phyloP scores from a whole-genome alignment of 2,797 vertebrate species.

The Pristis pectinata region DNA sequence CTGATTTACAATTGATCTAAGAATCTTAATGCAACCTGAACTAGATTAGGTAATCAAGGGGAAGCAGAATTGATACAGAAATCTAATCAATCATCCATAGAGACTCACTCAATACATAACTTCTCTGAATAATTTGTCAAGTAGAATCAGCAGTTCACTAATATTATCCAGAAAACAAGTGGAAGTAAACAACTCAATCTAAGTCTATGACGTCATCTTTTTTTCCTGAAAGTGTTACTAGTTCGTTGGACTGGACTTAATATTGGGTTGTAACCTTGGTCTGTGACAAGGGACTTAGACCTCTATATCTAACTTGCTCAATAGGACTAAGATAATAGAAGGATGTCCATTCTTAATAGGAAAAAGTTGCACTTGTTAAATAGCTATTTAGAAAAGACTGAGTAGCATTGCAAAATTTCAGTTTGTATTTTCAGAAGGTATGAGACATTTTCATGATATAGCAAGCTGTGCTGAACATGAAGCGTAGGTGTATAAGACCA shows the following conservation, averaged over 20 bases:
- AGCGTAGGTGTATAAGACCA: too few species aligned
- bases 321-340: too few species aligned
- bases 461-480: too few species aligned
- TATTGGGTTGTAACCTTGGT: too few species aligned
- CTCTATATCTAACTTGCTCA: background rate
- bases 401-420: too few species aligned
- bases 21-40: background rate
- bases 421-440: too few species aligned
- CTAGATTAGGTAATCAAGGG: background rate
- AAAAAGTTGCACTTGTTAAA: too few species aligned
- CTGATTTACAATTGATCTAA: background rate
- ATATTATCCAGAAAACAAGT: background rate
- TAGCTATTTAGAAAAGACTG: too few species aligned
- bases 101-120: background rate
- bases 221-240: background rate
- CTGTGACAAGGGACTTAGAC: too few species aligned
- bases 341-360: too few species aligned
- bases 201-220: background rate
- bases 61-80: background rate
- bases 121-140: background rate
- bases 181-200: background rate
- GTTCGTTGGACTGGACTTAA: too few species aligned
- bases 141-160: background rate
- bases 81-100: background rate
- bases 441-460: too few species aligned